Conservation (phyloP, 2,797 vertebrate species). For the Mastacembelus armatus region DNA sequence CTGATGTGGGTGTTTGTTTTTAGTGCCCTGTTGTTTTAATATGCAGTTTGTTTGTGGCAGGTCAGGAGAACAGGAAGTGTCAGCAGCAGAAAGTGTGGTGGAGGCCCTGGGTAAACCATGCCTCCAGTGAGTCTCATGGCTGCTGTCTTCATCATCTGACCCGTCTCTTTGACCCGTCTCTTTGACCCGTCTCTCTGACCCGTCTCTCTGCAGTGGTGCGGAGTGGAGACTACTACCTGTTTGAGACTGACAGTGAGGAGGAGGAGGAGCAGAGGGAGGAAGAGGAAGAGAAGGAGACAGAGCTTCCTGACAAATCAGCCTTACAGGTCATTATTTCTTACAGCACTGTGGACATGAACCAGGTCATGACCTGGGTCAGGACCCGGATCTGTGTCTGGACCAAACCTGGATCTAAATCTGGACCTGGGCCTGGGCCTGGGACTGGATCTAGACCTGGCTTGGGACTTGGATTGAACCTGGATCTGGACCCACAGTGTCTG, state of each 20-base stretch:
- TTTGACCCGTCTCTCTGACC: slow-evolving; percentile 65
- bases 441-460: no score
- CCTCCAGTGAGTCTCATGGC: slow-evolving; percentile 94
- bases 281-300: slow-evolving; percentile 80
- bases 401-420: no score
- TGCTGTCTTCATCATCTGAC: no score
- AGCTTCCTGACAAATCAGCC: no score
- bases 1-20: neutral
- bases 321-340: no score
- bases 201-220: slow-evolving; percentile 75
- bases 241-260: slow-evolving; percentile 84
- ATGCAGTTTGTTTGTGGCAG: no score
- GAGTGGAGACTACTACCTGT: slow-evolving; percentile 80
- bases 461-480: no score
- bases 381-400: no score
- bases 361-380: no score
- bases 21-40: neutral
- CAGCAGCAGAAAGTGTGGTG: slow-evolving; percentile 94
- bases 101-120: slow-evolving; percentile 97
- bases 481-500: no score
- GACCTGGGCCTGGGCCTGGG: no score
- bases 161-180: slow-evolving; percentile 13
- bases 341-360: no score
- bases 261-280: slow-evolving; percentile 78
- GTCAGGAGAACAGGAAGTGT: slow-evolving; percentile 87